Evolutionary conservation across 2,888 invertebrate genomes (phyloP).

Genomic region (Epirrita christyi): DNA sequence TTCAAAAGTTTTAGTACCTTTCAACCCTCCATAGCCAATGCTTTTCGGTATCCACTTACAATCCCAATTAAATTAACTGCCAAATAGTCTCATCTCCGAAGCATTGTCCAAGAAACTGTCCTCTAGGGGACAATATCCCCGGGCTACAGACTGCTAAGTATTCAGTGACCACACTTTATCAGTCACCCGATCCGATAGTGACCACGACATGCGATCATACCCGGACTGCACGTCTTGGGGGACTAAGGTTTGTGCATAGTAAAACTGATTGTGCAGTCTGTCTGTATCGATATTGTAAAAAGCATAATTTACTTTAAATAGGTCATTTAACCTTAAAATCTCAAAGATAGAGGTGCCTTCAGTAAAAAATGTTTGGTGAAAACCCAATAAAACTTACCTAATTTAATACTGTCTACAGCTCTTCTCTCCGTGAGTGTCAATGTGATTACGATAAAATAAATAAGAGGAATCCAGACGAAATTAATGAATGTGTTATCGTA

Average conservation of each 20-base stretch:
- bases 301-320: too few relatives aligned
- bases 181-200: conserved; percentile 71
- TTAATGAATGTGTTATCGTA: not conserved
- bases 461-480: too few relatives aligned
- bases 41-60: conserved; percentile 20
- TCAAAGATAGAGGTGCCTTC: too few relatives aligned
- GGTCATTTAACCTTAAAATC: too few relatives aligned
- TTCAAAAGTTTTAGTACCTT: not conserved
- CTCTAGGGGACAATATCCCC: conserved; percentile 67
- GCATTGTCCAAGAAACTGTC: conserved; percentile 67
- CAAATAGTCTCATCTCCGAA: conserved; percentile 44
- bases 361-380: too few relatives aligned
- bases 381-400: too few relatives aligned
- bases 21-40: not conserved
- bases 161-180: conserved; percentile 73
- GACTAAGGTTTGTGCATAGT: conserved; percentile 3
- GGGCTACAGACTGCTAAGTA: conserved; percentile 41
- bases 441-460: too few relatives aligned
- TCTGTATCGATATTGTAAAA: not conserved
- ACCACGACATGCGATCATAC: conserved; percentile 41
- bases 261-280: not conserved
- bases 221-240: conserved; percentile 45
- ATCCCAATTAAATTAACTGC: conserved; percentile 41
- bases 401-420: too few relatives aligned
- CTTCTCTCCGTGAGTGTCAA: too few relatives aligned